Conservation (phyloP, 2,888 invertebrate species). For the Diachrysia chrysitis region DNA sequence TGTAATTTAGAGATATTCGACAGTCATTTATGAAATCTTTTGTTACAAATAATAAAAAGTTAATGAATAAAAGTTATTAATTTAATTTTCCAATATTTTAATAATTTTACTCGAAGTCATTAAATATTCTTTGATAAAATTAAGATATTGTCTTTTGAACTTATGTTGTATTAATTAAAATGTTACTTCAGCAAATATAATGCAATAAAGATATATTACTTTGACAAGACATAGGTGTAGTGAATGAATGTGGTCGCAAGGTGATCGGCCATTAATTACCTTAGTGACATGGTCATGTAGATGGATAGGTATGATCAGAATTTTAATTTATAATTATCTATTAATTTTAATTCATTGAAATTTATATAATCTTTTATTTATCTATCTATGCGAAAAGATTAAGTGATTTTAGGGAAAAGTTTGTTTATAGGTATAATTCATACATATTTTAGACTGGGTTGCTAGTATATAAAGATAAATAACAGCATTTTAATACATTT, state of each 20-base stretch:
- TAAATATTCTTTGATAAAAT: neutral
- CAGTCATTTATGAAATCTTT: too few relatives aligned
- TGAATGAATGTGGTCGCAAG: conserved; percentile 24
- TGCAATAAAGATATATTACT: conserved; percentile 37
- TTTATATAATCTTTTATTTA: too few relatives aligned
- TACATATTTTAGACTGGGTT: too few relatives aligned
- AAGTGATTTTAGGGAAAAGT: too few relatives aligned
- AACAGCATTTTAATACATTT: too few relatives aligned
- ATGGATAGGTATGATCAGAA: neutral
- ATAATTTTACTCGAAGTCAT: neutral
- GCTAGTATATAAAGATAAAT: too few relatives aligned
- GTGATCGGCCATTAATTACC: conserved; percentile 12
- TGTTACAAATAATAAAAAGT: too few relatives aligned
- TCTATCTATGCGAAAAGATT: too few relatives aligned
- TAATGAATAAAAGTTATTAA: neutral
- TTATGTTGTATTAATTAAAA: conserved; percentile 25
- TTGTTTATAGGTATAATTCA: too few relatives aligned
- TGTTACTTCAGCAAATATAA: conserved; percentile 18
- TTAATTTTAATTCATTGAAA: too few relatives aligned
- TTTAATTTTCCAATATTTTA: neutral
- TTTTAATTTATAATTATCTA: too few relatives aligned
- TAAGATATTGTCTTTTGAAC: neutral
- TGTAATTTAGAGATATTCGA: too few relatives aligned
- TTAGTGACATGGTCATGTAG: conserved; percentile 6
- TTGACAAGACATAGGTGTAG: conserved; percentile 29